Base-by-base conservation (phyloP, 2,113 vertebrate species). In the Rana temporaria region DNA sequence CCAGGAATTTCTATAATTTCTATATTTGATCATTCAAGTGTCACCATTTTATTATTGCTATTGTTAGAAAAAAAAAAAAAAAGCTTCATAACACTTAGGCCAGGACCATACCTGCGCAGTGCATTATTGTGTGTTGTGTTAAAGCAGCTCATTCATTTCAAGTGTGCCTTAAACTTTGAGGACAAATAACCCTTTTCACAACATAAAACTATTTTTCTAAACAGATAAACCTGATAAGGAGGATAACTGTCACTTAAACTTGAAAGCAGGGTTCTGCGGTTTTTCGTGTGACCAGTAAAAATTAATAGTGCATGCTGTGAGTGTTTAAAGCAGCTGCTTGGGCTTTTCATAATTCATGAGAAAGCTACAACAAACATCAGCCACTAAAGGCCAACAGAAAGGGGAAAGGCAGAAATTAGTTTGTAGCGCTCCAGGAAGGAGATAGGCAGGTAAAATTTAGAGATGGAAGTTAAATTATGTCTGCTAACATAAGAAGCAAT, bases 301-400 rank as follows among this genome's bases (percentile, higher is more conserved):
- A 82, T 82, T n/a, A 82, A 74, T 68, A 82, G 81, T 68, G 63
- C 81, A 75, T 68, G 81, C 72, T 76, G 81, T 82, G 81, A 82
- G 70, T 76, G 81, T 75, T 82, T 82, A 67, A 76, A 82, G 81
- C 71, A 75, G 72, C 71, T 60, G 72, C 73, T 48, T 19, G 17
- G 34, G 26, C 11, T 34, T 74, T 82, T 55, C 57, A 82, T 75
- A 75, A 82, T 82, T 82, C 64, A 82, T 60, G 63, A 76, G 55
- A 42, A 53, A 67, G 38, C 72, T 67, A 82, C 62, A 76, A 82
- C 57, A 75, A 82, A 82, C 72, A 82, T 76, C 30, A 74, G 59
- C 20, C 48, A 55, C 48, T 73, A 42, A 48, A 55, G 66, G 52
- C 24, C 53, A 30, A 38, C 80, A 75, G 79, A 66, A 57, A 52